Evolutionary conservation across 2,113 vertebrate species (phyloP).

Genomic region (Meles meles): DNA sequence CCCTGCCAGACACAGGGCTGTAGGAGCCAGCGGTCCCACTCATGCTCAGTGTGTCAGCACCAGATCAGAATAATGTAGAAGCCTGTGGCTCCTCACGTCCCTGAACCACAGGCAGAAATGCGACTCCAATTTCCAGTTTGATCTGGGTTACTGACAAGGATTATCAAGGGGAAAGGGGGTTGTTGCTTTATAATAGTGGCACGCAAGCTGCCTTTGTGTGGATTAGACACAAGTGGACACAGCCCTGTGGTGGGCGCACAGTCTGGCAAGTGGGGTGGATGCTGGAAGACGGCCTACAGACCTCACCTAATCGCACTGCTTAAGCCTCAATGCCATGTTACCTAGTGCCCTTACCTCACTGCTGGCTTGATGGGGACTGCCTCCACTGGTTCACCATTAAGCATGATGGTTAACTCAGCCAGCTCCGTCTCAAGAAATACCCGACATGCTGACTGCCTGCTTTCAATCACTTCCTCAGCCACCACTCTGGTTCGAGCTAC

Average conservation of each 20-base stretch:
- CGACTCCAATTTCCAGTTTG: not conserved
- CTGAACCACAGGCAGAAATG: not conserved
- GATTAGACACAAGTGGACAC: not conserved
- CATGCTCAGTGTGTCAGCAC: rapidly evolving
- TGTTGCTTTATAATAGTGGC: not conserved
- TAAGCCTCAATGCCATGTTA: not conserved
- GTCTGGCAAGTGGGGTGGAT: not conserved
- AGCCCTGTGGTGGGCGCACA: not conserved
- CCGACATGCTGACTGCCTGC: not conserved
- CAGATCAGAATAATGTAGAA: not conserved
- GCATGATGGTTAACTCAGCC: not conserved
- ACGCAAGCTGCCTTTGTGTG: not conserved
- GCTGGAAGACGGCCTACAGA: not conserved
- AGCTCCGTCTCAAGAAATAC: not conserved
- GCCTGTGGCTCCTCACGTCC: not conserved
- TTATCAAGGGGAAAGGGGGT: not conserved
- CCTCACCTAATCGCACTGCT: not conserved
- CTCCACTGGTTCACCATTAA: not conserved
- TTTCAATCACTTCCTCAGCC: not conserved
- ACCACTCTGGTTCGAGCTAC: not conserved
- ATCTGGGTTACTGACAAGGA: not conserved
- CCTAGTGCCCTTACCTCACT: not conserved
- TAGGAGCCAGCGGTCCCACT: not conserved
- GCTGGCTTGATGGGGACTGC: not conserved
- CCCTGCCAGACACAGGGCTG: not conserved